These are phyloP conservation scores for Idaea straminata DNA, from an alignment of 2,888 invertebrate genomes.

Conservation along the genomic window DNA sequence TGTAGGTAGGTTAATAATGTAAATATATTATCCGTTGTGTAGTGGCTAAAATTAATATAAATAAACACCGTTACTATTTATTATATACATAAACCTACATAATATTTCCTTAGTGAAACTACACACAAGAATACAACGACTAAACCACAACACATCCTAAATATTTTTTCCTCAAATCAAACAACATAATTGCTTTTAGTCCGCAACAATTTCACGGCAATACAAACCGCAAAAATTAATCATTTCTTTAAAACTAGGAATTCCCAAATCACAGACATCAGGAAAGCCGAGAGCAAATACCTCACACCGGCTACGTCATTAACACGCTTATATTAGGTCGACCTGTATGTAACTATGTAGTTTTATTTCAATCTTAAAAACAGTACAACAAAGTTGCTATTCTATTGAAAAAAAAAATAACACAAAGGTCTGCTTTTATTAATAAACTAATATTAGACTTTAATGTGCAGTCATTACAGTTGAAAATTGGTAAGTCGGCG, in stretches of 20 bases:
- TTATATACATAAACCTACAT: no score
- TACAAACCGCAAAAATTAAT: not conserved
- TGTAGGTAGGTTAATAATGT: no score
- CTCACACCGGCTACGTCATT: not conserved
- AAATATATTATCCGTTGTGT: no score
- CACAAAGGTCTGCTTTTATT: not conserved
- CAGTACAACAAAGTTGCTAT: not conserved
- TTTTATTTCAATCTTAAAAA: not conserved
- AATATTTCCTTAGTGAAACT: no score
- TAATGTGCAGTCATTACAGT: not conserved
- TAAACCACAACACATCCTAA: not conserved
- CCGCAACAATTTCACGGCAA: not conserved
- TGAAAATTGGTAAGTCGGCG: no score
- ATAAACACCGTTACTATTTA: no score
- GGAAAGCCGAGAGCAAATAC: not conserved
- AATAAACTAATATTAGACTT: not conserved
- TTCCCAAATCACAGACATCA: conserved; percentile 10
- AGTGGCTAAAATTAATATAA: no score
- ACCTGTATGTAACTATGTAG: no score
- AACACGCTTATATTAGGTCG: no score
- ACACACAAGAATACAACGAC: no score
- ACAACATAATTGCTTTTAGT: not conserved
- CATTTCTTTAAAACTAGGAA: not conserved
- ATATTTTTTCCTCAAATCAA: conserved; percentile 1
- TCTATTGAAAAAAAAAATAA: not conserved